Evolutionary conservation across 2,797 vertebrate species (phyloP).

Genomic region (Acanthopagrus latus): DNA sequence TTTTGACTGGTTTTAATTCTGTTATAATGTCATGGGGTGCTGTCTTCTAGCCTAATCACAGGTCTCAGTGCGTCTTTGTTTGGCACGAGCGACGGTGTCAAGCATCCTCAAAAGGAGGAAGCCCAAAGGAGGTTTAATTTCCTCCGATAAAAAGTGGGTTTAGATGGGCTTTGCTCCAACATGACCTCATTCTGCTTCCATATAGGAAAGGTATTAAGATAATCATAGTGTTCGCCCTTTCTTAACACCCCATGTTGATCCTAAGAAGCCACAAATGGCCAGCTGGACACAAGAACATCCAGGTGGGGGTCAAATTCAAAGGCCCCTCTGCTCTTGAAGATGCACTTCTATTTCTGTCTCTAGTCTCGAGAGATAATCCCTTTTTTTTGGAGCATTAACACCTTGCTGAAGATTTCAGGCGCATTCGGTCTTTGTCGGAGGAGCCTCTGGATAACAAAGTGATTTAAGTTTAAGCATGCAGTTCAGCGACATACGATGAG

Average conservation of each 20-base stretch:
- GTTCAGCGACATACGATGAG: conserved; percentile 55
- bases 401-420: conserved; percentile 15
- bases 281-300: conserved; percentile 40
- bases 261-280: conserved; percentile 46
- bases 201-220: conserved; percentile 40
- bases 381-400: conserved; percentile 32
- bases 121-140: conserved; percentile 68
- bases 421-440: conserved; percentile 34
- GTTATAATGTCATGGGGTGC: conserved; percentile 11
- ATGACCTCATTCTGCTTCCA: conserved; percentile 37
- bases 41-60: conserved; percentile 58
- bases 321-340: conserved; percentile 29
- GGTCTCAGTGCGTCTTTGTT: conserved; percentile 60
- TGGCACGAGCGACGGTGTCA: conserved; percentile 63
- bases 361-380: conserved; percentile 8
- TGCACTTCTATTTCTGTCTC: conserved; percentile 15
- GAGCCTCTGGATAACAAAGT: conserved; percentile 15
- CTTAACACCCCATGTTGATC: conserved; percentile 37
- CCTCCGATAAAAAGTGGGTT: conserved; percentile 60
- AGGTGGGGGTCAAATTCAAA: conserved; percentile 57
- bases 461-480: conserved; percentile 53
- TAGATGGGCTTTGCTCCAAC: conserved; percentile 43
- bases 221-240: conserved; percentile 39
- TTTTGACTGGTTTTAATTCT: conserved; percentile 35
- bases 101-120: conserved; percentile 56